phyloP scores from a whole-genome alignment of 2,888 invertebrate genomes.

The Dryadula phaetusa region DNA sequence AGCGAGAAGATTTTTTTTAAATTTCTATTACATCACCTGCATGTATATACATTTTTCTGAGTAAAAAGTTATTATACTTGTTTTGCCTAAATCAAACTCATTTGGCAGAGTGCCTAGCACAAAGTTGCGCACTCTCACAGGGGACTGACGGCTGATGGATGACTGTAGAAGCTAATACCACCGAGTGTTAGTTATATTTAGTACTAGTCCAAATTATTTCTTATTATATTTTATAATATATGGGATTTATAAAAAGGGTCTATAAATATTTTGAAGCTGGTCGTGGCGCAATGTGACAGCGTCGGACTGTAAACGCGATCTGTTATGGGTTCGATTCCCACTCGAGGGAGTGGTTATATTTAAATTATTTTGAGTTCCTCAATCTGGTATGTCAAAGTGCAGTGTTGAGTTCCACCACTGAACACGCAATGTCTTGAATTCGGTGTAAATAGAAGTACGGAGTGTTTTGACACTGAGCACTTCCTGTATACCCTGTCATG shows the following conservation, averaged over 20 bases:
- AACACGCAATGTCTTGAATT: no score
- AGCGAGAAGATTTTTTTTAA: background rate
- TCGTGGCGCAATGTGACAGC: no score
- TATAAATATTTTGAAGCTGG: background rate
- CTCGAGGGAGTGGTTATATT: no score
- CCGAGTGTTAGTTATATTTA: constrained; percentile 12
- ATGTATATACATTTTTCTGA: background rate
- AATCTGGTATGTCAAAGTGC: no score
- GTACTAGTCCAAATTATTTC: constrained; percentile 1
- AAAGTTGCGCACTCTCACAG: constrained; percentile 32
- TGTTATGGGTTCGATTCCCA: no score
- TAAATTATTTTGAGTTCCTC: no score
- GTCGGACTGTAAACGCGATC: no score
- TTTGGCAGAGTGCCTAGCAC: constrained; percentile 41
- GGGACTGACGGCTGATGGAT: constrained; percentile 43
- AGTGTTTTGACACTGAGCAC: no score
- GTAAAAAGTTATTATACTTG: constrained; percentile 19
- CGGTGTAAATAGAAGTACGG: no score
- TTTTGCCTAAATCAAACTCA: constrained; percentile 28
- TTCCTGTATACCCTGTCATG: no score
- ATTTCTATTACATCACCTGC: background rate
- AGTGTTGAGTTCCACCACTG: no score
- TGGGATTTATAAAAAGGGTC: background rate
- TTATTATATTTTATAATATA: background rate
- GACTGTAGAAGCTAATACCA: constrained; percentile 33